Evolutionary conservation across 2,113 vertebrate species (phyloP).

Genomic region (Platycercus adscitus): DNA sequence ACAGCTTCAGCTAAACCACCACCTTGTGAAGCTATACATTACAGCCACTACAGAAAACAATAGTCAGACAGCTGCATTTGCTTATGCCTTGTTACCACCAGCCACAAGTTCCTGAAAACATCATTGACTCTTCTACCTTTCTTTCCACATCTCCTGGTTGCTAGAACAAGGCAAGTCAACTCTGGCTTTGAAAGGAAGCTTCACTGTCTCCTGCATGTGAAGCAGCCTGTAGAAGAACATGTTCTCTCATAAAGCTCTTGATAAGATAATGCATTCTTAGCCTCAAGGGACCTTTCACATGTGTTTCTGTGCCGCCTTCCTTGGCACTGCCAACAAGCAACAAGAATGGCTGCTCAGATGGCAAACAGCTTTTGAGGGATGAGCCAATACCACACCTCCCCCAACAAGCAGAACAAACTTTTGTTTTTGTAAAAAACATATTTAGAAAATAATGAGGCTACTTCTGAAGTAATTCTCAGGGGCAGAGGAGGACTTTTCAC

Average conservation of each 20-base stretch:
- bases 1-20: background rate
- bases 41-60: background rate
- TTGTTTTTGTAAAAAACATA: background rate
- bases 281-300: background rate
- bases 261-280: background rate
- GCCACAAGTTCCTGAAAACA: background rate
- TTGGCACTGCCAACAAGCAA: background rate
- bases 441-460: background rate
- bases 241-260: background rate
- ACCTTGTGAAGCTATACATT: background rate
- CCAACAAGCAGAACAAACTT: background rate
- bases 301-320: background rate
- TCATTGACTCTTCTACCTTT: background rate
- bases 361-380: background rate
- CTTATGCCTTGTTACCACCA: background rate
- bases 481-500: fast-evolving
- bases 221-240: background rate
- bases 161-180: background rate
- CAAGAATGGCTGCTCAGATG: background rate
- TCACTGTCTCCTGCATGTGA: background rate
- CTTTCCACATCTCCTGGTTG: background rate
- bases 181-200: background rate
- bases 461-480: background rate
- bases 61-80: background rate
- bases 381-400: background rate